Evolutionary conservation across 2,113 vertebrate species (phyloP).

Genomic region (Alethe diademata): DNA sequence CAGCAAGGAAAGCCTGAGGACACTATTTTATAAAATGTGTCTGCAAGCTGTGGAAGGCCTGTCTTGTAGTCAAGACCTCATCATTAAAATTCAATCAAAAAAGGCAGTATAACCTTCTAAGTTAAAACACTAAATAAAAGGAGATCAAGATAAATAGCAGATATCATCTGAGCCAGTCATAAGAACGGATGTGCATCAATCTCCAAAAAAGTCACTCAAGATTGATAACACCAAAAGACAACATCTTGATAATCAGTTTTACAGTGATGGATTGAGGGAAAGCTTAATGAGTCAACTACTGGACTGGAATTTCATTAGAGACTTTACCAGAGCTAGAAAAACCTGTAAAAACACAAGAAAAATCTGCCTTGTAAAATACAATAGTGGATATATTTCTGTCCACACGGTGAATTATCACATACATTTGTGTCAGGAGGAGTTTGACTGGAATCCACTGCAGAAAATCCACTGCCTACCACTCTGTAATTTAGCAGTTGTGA

Average conservation of each 20-base stretch:
- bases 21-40: not conserved
- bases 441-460: constrained; percentile 43
- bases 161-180: constrained; percentile 78
- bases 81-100: constrained; percentile 61
- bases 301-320: constrained; percentile 66
- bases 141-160: constrained; percentile 87
- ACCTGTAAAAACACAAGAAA: not conserved
- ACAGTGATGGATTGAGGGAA: constrained; percentile 83
- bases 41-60: constrained; percentile 8
- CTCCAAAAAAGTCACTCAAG: constrained; percentile 76
- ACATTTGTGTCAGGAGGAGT: constrained; percentile 55
- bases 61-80: constrained; percentile 42
- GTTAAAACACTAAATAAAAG: constrained; percentile 80
- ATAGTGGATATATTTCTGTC: constrained; percentile 13
- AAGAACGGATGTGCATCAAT: constrained; percentile 77
- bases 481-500: constrained; percentile 44
- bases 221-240: constrained; percentile 84
- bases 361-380: constrained; percentile 33
- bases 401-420: constrained; percentile 4
- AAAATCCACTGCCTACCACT: not conserved
- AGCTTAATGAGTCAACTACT: constrained; percentile 74
- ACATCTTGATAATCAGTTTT: constrained; percentile 84
- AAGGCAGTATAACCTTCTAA: constrained; percentile 55
- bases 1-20: not conserved
- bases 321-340: constrained; percentile 1